Percentiles rank a stretch among this genome's conserved stretches.
Evolutionary conservation across 2,797 vertebrate species (phyloP).

Genomic region (Sebastes hubbsi): DNA sequence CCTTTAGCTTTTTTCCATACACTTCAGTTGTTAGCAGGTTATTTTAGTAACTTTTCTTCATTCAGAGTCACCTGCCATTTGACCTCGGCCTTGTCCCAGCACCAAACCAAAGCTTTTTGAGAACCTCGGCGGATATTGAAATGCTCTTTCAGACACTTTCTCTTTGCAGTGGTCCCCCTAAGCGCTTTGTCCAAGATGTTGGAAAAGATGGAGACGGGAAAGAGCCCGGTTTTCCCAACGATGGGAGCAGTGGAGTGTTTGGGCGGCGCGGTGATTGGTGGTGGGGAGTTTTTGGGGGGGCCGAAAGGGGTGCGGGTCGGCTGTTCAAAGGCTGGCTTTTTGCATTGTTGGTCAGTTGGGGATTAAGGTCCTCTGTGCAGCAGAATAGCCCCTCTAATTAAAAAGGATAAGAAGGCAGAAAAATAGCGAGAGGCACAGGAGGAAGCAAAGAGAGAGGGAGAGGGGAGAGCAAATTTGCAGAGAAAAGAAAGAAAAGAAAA

Average conservation of each 20-base stretch:
- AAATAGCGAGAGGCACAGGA: conserved; percentile 84
- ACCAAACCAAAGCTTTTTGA: conserved; percentile 36
- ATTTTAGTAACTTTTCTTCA: conserved; percentile 38
- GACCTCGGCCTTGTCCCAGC: conserved; percentile 40
- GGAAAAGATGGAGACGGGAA: conserved; percentile 47
- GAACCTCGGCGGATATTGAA: conserved; percentile 57
- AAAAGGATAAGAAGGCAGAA: conserved; percentile 96
- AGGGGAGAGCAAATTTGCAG: conserved; percentile 81
- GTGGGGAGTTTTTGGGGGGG: conserved; percentile 28
- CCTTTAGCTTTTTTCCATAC: not conserved
- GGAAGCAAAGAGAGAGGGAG: conserved; percentile 78
- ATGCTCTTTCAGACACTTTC: conserved; percentile 51
- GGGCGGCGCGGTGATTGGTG: conserved; percentile 48
- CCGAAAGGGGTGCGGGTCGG: conserved; percentile 76
- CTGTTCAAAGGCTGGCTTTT: conserved; percentile 98
- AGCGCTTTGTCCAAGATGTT: conserved; percentile 57
- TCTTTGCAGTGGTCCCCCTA: conserved; percentile 21
- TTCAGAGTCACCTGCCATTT: conserved; percentile 50
- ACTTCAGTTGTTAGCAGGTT: conserved; percentile 5
- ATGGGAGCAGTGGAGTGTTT: conserved; percentile 61
- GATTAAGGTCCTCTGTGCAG: conserved; percentile 96
- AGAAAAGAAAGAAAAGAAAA: conserved; percentile 94
- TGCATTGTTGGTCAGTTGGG: conserved; percentile 99
- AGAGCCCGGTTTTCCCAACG: conserved; percentile 42
- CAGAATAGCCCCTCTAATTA: conserved; percentile 99